These are phyloP conservation scores for Etia nguti DNA, from an alignment of 2,113 vertebrate genomes.

Conservation along the genomic window DNA sequence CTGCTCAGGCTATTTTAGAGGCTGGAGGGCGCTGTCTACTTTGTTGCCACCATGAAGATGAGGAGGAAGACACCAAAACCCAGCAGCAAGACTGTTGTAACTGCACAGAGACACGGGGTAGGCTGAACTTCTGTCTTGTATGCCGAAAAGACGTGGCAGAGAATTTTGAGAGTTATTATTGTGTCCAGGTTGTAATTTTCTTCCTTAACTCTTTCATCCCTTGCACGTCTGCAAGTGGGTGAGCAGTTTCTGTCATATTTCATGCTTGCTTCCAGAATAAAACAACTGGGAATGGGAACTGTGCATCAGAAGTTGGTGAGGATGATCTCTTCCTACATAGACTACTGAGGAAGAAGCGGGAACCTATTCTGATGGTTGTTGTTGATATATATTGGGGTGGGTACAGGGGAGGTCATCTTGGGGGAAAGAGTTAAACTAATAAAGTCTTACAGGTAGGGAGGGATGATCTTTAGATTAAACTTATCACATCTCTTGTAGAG, in stretches of 20 bases:
- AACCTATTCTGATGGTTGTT: not conserved
- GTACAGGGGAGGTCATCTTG: not conserved
- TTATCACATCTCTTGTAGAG: not conserved
- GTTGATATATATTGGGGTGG: not conserved
- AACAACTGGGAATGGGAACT: not conserved
- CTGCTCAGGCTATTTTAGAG: conserved; percentile 71
- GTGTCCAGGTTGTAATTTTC: not conserved
- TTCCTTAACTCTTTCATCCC: not conserved
- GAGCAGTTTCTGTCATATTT: not conserved
- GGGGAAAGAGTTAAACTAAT: not conserved
- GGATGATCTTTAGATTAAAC: not conserved
- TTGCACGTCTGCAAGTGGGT: not conserved
- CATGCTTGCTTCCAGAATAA: not conserved
- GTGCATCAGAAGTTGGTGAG: not conserved
- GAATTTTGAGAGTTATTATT: not conserved
- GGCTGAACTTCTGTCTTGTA: not conserved
- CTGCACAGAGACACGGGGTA: conserved; percentile 82
- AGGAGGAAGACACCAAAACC: not conserved
- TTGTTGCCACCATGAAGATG: conserved; percentile 73
- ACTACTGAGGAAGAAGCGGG: not conserved
- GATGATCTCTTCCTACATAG: not conserved
- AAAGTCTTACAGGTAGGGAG: not conserved
- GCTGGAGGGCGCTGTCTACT: conserved; percentile 80
- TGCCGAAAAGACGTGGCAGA: not conserved
- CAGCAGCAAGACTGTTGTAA: conserved; percentile 82